These are phyloP conservation scores for Esperia sulphurella DNA, from an alignment of 2,888 invertebrate species.

Conservation along the genomic window DNA sequence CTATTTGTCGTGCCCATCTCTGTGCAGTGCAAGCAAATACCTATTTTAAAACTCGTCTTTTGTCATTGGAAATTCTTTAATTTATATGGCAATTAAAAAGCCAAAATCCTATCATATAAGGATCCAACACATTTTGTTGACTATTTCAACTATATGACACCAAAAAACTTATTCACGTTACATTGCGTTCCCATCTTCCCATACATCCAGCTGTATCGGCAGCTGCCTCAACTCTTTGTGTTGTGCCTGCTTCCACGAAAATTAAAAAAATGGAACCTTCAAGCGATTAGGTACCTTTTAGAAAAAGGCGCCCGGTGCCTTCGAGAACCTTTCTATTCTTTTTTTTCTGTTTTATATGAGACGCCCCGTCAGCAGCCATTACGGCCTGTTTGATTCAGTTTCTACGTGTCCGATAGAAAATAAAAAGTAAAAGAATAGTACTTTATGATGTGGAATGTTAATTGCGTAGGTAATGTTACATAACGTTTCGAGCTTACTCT, in stretches of 20 bases:
- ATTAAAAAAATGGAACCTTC: conserved; percentile 49
- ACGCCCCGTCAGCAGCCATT: conserved; percentile 47
- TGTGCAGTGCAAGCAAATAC: no score
- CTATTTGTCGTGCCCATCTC: no score
- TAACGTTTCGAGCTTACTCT: background rate
- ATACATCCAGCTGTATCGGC: conserved; percentile 58
- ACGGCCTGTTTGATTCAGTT: conserved; percentile 56
- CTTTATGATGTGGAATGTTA: conserved; percentile 14
- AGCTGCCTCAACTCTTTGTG: conserved; percentile 68
- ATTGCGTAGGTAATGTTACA: conserved; percentile 6
- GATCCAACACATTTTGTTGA: background rate
- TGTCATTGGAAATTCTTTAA: no score
- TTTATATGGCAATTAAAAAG: no score
- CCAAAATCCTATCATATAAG: no score
- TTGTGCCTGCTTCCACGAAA: conserved; percentile 57
- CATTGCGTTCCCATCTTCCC: conserved; percentile 21
- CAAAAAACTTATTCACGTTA: conserved; percentile 26
- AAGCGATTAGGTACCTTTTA: conserved; percentile 60
- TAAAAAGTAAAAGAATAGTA: background rate
- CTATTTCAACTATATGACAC: conserved; percentile 34
- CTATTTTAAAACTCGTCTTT: no score
- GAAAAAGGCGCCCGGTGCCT: conserved; percentile 55
- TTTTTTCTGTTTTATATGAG: conserved; percentile 45
- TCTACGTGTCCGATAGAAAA: background rate
- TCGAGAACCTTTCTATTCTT: conserved; percentile 49